Conservation (phyloP, 2,888 invertebrate species). For the Listrodromus nycthemerus region DNA sequence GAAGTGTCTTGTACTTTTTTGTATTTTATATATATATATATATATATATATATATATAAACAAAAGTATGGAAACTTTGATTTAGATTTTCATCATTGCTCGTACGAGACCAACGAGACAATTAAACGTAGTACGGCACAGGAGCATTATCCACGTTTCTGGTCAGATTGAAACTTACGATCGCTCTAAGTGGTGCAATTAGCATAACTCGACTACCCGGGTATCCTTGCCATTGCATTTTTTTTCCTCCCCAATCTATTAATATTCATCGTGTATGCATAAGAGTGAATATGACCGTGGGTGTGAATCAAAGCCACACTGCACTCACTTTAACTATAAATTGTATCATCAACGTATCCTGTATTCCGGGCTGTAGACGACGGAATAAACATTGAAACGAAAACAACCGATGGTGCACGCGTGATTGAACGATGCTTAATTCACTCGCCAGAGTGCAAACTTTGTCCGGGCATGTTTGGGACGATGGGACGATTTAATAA, state of each 20-base stretch:
- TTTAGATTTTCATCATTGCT: too few species aligned
- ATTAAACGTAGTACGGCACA: background rate
- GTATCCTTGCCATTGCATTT: slow-evolving; percentile 44
- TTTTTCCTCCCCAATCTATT: slow-evolving; percentile 15
- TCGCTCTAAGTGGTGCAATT: slow-evolving; percentile 36
- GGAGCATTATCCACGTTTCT: slow-evolving; percentile 18
- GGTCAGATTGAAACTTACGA: slow-evolving; percentile 17
- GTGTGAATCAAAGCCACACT: slow-evolving; percentile 37
- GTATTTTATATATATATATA: too few species aligned
- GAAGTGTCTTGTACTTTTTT: too few species aligned
- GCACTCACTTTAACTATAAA: background rate
- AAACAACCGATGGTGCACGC: background rate
- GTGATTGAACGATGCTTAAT: slow-evolving; percentile 43
- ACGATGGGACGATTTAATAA: background rate
- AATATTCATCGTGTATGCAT: slow-evolving; percentile 26
- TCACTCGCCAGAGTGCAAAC: slow-evolving; percentile 39
- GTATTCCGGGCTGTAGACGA: slow-evolving; percentile 42
- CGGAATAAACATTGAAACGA: slow-evolving; percentile 17
- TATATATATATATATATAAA: too few species aligned
- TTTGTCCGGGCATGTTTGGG: background rate
- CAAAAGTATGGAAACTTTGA: too few species aligned
- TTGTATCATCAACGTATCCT: slow-evolving; percentile 33
- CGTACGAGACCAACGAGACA: too few species aligned
- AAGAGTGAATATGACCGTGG: slow-evolving; percentile 19
- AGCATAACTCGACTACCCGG: slow-evolving; percentile 36